Evolutionary conservation across 2,797 vertebrate species (phyloP).

Genomic region (Ceryle rudis): DNA sequence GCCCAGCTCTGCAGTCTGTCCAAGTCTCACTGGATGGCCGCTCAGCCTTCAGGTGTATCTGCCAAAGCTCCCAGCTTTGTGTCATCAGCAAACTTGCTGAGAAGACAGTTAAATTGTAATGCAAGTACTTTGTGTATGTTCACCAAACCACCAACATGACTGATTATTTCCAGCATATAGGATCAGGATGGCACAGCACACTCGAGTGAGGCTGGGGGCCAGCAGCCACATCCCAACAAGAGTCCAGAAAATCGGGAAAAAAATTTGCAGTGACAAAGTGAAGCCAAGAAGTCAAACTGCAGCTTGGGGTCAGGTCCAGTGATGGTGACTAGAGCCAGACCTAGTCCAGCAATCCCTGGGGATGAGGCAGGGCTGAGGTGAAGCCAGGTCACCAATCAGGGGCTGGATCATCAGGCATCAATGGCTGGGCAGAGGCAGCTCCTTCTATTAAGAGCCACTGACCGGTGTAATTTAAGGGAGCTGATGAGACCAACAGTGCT

Average conservation of each 20-base stretch:
- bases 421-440: background rate
- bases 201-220: background rate
- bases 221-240: background rate
- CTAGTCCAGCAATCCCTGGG: background rate
- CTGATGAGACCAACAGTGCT: background rate
- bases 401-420: background rate
- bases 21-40: no score
- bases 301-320: background rate
- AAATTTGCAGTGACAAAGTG: background rate
- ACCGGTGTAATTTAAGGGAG: background rate
- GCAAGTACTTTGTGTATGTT: background rate
- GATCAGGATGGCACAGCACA: background rate
- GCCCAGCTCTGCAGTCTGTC: no score
- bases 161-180: background rate
- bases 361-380: background rate
- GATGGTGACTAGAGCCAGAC: background rate
- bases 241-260: background rate
- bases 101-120: background rate
- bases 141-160: background rate
- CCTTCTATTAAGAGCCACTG: background rate
- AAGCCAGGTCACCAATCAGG: background rate
- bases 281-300: background rate
- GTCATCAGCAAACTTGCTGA: no score
- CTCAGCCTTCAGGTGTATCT: no score
- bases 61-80: no score